Base-by-base conservation (phyloP, 2,888 invertebrate species). In the Acholoe squamosa region DNA sequence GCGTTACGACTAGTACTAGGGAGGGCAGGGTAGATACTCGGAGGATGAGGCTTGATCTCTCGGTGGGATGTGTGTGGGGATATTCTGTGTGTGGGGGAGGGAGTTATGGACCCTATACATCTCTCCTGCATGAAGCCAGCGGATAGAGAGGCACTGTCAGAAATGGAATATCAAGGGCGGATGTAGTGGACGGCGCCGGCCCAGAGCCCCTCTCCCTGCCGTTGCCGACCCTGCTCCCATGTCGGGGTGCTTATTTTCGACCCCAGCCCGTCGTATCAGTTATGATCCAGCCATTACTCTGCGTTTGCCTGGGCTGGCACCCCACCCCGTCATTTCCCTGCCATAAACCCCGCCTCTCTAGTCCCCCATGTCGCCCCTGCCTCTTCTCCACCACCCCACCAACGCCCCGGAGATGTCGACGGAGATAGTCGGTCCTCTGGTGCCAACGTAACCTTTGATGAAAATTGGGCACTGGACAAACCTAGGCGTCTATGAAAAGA, bases 251-350 rank as follows among this genome's bases (percentile, higher is more conserved):
- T 80, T 80, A 80, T 80, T 43, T n/a, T n/a, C 80, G 5, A 34
- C 80, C 33, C 43, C 80, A 25, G n/a, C n/a, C 28, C 80, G 22
- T 16, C 22, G 80, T 80, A 33, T 80, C 80, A 80, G 80, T 80
- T 43, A 80, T 80, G 80, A 80, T 80, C 80, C 80, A 33, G 22
- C 34, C 80, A 80, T 80, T 80, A 80, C 80, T n/a, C n/a, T 19
- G 80, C 7, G 80, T 34, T 33, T 80, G 22, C 34, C 43, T 16
- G 12, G 33, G 80, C 33, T 80, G 16, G 22, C 80, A 43, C 80
- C 80, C 1, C 28, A 14, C 71, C 71, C 28, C 71, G 34, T 76
- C 76, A 76, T 80, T 71, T 80, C 80, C 80, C 43, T 34, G 12
- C 33, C 80, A 43, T 33, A 80, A 19, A 34, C 34, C 33, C 43